Conservation (phyloP, 2,113 vertebrate species). For the Nasalis larvatus region DNA sequence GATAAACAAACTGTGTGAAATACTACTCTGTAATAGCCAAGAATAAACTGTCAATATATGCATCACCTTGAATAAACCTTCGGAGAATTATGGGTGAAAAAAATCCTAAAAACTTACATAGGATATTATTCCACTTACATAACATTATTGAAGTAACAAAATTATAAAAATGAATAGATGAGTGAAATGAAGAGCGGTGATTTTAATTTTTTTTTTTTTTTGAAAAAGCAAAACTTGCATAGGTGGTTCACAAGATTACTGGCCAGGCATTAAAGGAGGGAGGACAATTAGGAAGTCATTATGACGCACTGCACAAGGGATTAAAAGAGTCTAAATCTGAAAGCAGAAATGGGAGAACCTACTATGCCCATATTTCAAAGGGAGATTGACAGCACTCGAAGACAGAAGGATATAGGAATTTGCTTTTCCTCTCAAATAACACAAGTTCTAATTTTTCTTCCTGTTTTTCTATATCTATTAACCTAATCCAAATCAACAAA, state of each 20-base stretch:
- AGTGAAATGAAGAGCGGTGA: not conserved
- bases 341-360: not conserved
- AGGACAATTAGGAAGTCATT: not conserved
- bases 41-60: not conserved
- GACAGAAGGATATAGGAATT: not conserved
- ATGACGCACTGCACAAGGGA: not conserved
- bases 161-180: not conserved
- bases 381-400: not conserved
- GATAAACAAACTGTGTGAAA: constrained; percentile 1
- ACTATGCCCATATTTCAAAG: not conserved
- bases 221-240: not conserved
- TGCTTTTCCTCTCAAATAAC: not conserved
- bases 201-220: not conserved
- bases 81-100: not conserved
- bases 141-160: not conserved
- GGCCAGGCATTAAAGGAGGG: not conserved
- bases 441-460: not conserved
- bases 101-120: not conserved
- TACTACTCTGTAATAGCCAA: not conserved
- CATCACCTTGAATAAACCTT: not conserved
- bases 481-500: not conserved
- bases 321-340: not conserved
- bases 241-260: not conserved
- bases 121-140: not conserved
- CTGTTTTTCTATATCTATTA: not conserved